Conservation (phyloP, 2,113 vertebrate genomes). For the Mystacornis crossleyi region DNA sequence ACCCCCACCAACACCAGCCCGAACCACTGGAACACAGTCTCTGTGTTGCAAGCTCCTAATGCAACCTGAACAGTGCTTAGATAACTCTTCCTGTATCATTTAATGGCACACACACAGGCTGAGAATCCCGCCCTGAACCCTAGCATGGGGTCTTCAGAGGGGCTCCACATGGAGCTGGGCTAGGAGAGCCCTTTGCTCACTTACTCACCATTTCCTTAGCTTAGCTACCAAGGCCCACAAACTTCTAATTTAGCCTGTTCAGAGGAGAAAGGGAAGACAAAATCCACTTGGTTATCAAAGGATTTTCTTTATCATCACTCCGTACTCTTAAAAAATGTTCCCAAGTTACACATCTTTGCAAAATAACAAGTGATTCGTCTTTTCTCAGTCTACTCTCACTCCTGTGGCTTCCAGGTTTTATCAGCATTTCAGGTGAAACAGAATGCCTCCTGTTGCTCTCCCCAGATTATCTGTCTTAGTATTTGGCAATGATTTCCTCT, state of each 20-base stretch:
- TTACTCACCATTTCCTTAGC: neutral
- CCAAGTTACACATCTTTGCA: neutral
- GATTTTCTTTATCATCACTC: neutral
- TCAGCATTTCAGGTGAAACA: slow-evolving; percentile 53
- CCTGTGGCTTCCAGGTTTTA: slow-evolving; percentile 32
- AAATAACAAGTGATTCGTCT: slow-evolving; percentile 4
- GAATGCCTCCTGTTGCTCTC: slow-evolving; percentile 37
- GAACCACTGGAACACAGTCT: neutral
- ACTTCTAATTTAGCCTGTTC: neutral
- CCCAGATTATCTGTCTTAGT: slow-evolving; percentile 2
- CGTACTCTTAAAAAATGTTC: neutral
- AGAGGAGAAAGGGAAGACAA: neutral
- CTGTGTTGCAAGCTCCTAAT: neutral
- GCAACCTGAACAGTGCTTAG: neutral
- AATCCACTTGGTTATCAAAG: neutral
- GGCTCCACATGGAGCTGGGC: neutral
- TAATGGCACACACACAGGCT: neutral
- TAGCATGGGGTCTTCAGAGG: neutral
- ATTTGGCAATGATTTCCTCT: neutral
- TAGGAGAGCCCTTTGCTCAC: neutral
- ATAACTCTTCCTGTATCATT: neutral
- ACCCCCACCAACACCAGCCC: neutral
- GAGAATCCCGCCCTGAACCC: neutral
- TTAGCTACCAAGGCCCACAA: neutral
- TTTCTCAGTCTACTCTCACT: slow-evolving; percentile 41